These are phyloP conservation scores for Sebastes taczanowskii DNA, from an alignment of 2,797 vertebrate genomes.

Conservation along the genomic window DNA sequence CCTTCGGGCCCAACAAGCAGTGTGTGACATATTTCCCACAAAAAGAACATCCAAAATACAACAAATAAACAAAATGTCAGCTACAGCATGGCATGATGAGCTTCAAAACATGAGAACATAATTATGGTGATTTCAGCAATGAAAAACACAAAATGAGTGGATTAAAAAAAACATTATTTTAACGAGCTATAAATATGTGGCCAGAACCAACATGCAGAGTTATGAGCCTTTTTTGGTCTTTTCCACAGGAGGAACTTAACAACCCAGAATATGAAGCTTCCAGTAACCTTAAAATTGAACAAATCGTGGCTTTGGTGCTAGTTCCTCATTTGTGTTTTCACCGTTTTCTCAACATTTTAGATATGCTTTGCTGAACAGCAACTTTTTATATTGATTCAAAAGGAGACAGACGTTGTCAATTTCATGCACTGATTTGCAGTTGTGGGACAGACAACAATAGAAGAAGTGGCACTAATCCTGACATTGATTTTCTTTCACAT, in stretches of 20 bases:
- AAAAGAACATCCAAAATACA: constrained; percentile 23
- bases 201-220: constrained; percentile 50
- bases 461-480: background rate
- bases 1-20: constrained; percentile 55
- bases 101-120: constrained; percentile 21
- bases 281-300: background rate
- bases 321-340: background rate
- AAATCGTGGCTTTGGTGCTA: background rate
- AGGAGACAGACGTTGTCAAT: background rate
- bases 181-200: background rate
- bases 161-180: constrained; percentile 30
- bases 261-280: background rate
- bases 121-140: constrained; percentile 20
- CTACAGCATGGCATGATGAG: constrained; percentile 14
- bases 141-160: constrained; percentile 33
- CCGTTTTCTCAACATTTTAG: background rate
- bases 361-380: background rate
- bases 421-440: background rate
- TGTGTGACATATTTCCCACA: constrained; percentile 46
- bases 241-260: constrained; percentile 43
- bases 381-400: background rate
- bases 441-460: background rate
- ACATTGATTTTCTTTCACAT: background rate
- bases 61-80: constrained; percentile 14
- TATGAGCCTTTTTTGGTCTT: constrained; percentile 23